These are phyloP conservation scores for Spilosoma lubricipeda DNA, from an alignment of 2,888 invertebrate genomes.

Conservation along the genomic window DNA sequence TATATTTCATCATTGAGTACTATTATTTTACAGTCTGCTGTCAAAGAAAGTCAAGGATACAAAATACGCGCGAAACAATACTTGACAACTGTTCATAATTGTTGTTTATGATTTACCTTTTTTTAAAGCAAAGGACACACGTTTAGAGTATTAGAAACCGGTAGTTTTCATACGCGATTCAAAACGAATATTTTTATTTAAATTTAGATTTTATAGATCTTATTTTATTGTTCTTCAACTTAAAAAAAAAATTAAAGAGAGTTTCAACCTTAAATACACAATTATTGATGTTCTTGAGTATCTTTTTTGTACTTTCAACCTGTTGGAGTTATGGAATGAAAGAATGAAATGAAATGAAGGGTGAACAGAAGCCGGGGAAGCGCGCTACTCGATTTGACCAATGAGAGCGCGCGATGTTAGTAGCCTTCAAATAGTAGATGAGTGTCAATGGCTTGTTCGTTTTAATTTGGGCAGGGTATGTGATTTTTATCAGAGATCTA, in stretches of 20 bases:
- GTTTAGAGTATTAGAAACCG: not conserved
- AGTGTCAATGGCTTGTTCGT: not conserved
- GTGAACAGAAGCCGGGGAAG: not conserved
- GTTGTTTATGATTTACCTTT: not conserved
- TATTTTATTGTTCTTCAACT: not conserved
- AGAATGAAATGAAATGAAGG: not conserved
- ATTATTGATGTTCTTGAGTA: no score
- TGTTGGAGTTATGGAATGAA: not conserved
- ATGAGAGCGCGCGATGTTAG: not conserved
- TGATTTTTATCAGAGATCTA: no score
- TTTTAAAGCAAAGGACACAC: not conserved
- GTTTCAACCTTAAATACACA: not conserved
- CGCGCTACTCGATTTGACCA: not conserved
- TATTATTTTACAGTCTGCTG: not conserved
- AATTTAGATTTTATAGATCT: not conserved
- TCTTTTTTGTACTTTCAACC: not conserved
- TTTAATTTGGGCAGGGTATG: not conserved
- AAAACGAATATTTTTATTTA: not conserved
- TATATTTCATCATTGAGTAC: not conserved
- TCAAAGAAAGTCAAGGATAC: not conserved
- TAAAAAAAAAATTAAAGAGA: not conserved
- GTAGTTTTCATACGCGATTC: not conserved
- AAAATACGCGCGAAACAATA: not conserved
- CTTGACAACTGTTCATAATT: not conserved
- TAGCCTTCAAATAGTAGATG: not conserved